A percentile compares a stretch with the other conserved stretches of the same genome.
Conservation (phyloP, 2,888 invertebrate species). For the Ramazzottius varieornatus region DNA sequence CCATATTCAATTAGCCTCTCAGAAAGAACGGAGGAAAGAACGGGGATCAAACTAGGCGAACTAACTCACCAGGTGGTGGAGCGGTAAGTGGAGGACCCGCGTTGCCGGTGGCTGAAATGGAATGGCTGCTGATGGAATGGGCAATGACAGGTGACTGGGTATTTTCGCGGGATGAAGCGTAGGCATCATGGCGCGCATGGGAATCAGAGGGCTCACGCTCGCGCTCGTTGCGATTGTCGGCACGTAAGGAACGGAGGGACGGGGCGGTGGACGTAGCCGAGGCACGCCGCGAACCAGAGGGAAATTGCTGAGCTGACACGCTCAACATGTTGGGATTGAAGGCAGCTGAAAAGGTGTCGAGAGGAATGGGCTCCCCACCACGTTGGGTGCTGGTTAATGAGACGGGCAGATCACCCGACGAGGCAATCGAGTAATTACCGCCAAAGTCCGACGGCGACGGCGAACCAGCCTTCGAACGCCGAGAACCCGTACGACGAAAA, state of each 20-base stretch:
- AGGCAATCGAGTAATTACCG: slow-evolving; percentile 1
- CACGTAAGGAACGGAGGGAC: background rate
- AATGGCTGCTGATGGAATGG: background rate
- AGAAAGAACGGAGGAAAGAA: too few relatives aligned
- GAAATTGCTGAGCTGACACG: background rate
- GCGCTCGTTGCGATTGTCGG: too few relatives aligned
- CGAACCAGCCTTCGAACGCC: background rate
- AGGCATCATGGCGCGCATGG: background rate
- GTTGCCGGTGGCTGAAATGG: too few relatives aligned
- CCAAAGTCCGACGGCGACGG: slow-evolving; percentile 1
- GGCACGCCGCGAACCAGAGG: background rate
- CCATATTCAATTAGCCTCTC: too few relatives aligned
- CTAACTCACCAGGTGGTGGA: too few relatives aligned
- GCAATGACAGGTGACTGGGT: background rate
- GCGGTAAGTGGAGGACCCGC: too few relatives aligned
- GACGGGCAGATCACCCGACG: background rate
- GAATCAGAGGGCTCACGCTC: background rate
- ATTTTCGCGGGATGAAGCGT: background rate
- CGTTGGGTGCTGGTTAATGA: background rate
- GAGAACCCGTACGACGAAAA: background rate
- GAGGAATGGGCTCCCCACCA: background rate
- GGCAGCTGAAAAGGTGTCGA: background rate
- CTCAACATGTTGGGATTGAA: slow-evolving; percentile 2
- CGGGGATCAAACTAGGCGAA: too few relatives aligned
- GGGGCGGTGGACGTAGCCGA: background rate